Evolutionary conservation across 2,113 vertebrate genomes (phyloP), one percentile per base, ranked within the genome.

Genomic region (Rhombomys opimus): DNA sequence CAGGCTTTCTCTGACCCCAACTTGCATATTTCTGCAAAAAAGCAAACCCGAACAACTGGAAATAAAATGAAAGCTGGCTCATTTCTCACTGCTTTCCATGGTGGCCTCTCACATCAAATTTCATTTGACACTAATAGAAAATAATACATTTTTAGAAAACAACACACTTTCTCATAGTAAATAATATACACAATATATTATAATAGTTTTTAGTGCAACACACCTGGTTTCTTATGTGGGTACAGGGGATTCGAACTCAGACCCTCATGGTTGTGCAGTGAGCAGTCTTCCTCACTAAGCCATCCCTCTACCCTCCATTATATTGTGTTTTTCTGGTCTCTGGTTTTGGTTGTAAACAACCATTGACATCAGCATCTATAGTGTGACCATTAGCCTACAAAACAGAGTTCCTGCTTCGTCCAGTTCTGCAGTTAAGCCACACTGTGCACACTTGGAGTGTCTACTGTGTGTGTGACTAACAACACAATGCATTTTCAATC

Each of bases 281-380:
- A 52, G 27, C 14, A 18, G 41, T 50, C 82, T 65, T 9, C 65
- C 38, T 65, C 9, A 10, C 15, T 5, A 41, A 85, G 61, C 27
- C 41, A 68, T 22, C 30, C 18, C 30, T 2, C 9, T 7, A 0
- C 2, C 9, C 63, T 27, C 41, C 17, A 12, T 46, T 93, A 38
- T 46, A 12, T 52, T 95, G 46, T 50, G 32, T 63, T 78, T 95
- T 2, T 7, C 70, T 5, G 7, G 35, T 61, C 18, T 54, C 35
- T 20, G 7, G 54, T 61, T 87, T 81, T n/a, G 59, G 41, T 12
- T 22, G 59, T 35, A 54, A 93, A 82, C 30, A 91, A 57, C 84
- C 32, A 14, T 0, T 2, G 65, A 63, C 78, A 75, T 65, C 0
- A 0, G 52, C 15, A 41, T 85, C 52, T 65, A 38, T 30, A 18